Evolutionary conservation across 2,797 vertebrate genomes (phyloP).

Genomic region (Cephalopachus bancanus): DNA sequence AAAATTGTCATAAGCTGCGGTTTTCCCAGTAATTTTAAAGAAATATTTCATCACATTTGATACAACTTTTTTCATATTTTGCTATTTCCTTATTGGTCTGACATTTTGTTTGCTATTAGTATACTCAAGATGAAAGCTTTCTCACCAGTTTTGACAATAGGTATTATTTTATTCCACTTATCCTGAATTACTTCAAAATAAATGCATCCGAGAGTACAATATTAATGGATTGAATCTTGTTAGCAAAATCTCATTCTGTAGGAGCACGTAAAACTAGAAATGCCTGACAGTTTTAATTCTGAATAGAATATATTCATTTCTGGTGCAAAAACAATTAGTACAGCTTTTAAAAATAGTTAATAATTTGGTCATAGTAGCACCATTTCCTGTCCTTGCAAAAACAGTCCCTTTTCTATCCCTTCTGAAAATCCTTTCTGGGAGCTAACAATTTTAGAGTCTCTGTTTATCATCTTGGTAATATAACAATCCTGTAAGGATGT

Average conservation of each 20-base stretch:
- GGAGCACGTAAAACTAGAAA: background rate
- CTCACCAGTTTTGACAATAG: slow-evolving; percentile 18
- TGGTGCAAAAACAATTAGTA: background rate
- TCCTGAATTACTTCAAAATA: slow-evolving; percentile 55
- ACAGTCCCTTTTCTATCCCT: background rate
- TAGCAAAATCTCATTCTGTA: slow-evolving; percentile 26
- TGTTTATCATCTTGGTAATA: background rate
- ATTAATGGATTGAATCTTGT: background rate
- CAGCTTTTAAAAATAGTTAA: slow-evolving; percentile 41
- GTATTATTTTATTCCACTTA: slow-evolving; percentile 52
- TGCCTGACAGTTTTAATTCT: slow-evolving; percentile 36
- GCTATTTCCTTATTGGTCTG: background rate
- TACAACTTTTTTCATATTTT: background rate
- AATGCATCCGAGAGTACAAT: background rate
- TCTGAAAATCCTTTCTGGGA: background rate
- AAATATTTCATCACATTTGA: slow-evolving; percentile 24
- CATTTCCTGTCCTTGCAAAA: slow-evolving; percentile 25
- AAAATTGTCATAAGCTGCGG: background rate
- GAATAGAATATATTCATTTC: background rate
- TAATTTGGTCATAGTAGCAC: background rate
- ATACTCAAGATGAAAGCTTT: background rate
- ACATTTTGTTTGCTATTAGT: slow-evolving; percentile 21
- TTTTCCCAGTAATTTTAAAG: background rate
- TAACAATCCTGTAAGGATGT: background rate
- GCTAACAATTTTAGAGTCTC: background rate